Conservation (phyloP, 64 coral and sea anemone genomes). For the Pocillopora verrucosa region DNA sequence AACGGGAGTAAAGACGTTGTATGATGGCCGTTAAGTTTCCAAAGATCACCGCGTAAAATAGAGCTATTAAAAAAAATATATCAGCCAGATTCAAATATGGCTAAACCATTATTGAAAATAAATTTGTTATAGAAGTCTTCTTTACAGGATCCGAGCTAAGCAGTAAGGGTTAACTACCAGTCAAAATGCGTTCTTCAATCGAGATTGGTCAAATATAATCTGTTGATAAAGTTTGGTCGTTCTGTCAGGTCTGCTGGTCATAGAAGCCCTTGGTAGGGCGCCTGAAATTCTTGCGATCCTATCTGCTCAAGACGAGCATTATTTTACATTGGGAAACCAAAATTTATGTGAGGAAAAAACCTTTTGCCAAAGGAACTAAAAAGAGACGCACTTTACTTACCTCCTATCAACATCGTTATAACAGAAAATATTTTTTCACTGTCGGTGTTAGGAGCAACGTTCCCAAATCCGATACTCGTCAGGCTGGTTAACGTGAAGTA, state of each 20-base stretch:
- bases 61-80: slow-evolving; percentile 50
- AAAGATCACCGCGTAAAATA: slow-evolving; percentile 97
- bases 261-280: no score
- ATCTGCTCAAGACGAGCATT: no score
- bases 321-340: no score
- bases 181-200: no score
- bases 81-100: neutral
- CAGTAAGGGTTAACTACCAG: neutral
- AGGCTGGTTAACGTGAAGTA: slow-evolving; percentile 91
- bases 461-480: slow-evolving; percentile 96
- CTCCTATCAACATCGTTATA: slow-evolving; percentile 83
- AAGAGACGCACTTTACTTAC: slow-evolving; percentile 22
- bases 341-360: no score
- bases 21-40: slow-evolving; percentile 98
- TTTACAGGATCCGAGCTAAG: neutral
- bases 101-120: no score
- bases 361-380: no score
- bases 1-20: slow-evolving; percentile 89
- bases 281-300: no score
- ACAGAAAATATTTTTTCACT: slow-evolving; percentile 89
- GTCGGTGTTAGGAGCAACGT: slow-evolving; percentile 89
- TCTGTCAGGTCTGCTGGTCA: no score
- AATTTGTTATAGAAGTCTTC: no score
- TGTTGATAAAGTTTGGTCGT: no score
- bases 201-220: no score